These are phyloP conservation scores for Marisa cornuarietis DNA, from an alignment of 1,140 invertebrate genomes.

Conservation along the genomic window DNA sequence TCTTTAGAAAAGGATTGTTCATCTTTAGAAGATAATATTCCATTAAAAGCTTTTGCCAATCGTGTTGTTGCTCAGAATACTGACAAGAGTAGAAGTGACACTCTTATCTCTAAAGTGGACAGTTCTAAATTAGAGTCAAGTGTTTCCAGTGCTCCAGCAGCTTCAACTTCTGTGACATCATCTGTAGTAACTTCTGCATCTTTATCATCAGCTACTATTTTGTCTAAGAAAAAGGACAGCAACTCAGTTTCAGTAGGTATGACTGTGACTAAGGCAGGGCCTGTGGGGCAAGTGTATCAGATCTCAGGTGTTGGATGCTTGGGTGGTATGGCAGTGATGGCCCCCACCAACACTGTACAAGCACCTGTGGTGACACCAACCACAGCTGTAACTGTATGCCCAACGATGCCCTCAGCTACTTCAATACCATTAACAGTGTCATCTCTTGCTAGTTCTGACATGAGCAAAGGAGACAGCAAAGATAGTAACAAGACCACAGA, in stretches of 20 bases:
- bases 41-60: slow-evolving; percentile 31
- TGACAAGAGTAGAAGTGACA: background rate
- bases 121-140: background rate
- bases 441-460: slow-evolving; percentile 25
- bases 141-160: background rate
- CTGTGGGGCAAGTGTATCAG: slow-evolving; percentile 39
- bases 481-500: slow-evolving; percentile 20
- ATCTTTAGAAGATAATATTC: slow-evolving; percentile 40
- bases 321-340: slow-evolving; percentile 28
- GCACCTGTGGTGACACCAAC: slow-evolving; percentile 23
- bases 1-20: slow-evolving; percentile 25
- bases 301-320: slow-evolving; percentile 35
- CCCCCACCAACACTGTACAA: slow-evolving; percentile 31
- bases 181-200: background rate
- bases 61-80: background rate
- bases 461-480: slow-evolving; percentile 26
- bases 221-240: slow-evolving; percentile 16
- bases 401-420: slow-evolving; percentile 6
- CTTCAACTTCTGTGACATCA: background rate
- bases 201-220: slow-evolving; percentile 3
- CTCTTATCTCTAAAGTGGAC: background rate
- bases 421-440: slow-evolving; percentile 30
- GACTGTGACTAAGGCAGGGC: slow-evolving; percentile 13
- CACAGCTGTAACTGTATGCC: slow-evolving; percentile 12
- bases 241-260: slow-evolving; percentile 15